Conservation (phyloP, 2,113 vertebrate genomes). For the Jacana jacana region DNA sequence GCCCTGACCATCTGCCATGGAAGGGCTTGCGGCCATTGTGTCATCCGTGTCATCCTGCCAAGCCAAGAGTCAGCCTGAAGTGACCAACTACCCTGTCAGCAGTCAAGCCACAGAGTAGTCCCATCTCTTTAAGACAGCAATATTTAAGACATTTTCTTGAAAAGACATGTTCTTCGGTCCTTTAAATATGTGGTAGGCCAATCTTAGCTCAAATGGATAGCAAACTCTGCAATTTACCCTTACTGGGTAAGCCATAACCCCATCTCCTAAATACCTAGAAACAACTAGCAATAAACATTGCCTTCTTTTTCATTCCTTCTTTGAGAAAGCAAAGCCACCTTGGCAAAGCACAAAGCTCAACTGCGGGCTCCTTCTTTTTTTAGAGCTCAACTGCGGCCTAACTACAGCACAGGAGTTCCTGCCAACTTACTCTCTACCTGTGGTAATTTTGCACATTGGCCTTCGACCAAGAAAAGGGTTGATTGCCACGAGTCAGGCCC, state of each 20-base stretch:
- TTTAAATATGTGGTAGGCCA: neutral
- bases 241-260: neutral
- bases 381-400: neutral
- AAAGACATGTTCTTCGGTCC: neutral
- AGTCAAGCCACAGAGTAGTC: neutral
- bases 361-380: neutral
- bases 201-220: neutral
- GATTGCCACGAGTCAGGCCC: neutral
- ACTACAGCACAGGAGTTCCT: neutral
- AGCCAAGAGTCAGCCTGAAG: neutral
- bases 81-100: neutral
- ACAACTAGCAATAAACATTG: neutral
- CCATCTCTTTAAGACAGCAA: neutral
- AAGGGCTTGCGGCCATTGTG: neutral
- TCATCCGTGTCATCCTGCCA: neutral
- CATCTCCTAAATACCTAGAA: neutral
- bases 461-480: neutral
- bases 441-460: neutral
- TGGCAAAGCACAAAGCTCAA: neutral
- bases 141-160: neutral
- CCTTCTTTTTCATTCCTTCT: neutral
- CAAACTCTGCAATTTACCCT: neutral
- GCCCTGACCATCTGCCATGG: conserved; percentile 48
- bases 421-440: neutral
- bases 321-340: neutral